Evolutionary conservation across 2,113 vertebrate genomes (phyloP).

Genomic region (Leiothrix lutea): DNA sequence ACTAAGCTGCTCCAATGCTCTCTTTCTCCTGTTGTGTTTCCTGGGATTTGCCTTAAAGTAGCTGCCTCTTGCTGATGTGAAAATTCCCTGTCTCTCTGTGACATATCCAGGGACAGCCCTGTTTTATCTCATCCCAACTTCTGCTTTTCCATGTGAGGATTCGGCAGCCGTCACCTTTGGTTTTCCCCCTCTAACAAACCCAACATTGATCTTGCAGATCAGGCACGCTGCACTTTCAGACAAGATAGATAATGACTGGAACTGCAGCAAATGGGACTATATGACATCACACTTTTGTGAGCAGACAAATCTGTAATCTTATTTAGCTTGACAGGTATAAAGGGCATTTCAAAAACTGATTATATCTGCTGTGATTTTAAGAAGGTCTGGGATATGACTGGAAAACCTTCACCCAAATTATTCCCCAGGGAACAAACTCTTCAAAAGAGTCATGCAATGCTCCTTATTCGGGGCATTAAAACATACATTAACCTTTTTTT

Average conservation of each 20-base stretch:
- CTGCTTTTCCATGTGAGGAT: not conserved
- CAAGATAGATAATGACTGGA: conserved; percentile 67
- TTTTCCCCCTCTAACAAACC: not conserved
- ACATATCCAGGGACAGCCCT: not conserved
- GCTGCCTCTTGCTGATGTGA: not conserved
- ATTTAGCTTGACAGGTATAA: conserved; percentile 70
- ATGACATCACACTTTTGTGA: conserved; percentile 70
- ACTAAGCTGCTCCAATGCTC: not conserved
- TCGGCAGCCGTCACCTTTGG: not conserved
- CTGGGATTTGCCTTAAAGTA: not conserved
- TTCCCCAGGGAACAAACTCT: conserved; percentile 16
- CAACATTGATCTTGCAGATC: conserved; percentile 56
- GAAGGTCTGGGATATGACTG: conserved; percentile 47
- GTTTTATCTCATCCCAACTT: not conserved
- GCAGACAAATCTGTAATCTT: conserved; percentile 66
- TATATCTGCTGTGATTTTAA: conserved; percentile 65
- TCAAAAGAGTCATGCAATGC: conserved; percentile 1
- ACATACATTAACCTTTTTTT: not conserved
- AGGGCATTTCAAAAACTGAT: conserved; percentile 70
- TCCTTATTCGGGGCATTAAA: not conserved
- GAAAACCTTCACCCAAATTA: conserved; percentile 37
- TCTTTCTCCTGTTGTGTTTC: not conserved
- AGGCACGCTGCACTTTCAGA: conserved; percentile 42
- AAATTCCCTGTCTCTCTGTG: not conserved
- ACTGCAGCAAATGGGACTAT: conserved; percentile 57